These are phyloP conservation scores for Noturus placidus DNA, from an alignment of 2,113 vertebrate species.

Conservation along the genomic window DNA sequence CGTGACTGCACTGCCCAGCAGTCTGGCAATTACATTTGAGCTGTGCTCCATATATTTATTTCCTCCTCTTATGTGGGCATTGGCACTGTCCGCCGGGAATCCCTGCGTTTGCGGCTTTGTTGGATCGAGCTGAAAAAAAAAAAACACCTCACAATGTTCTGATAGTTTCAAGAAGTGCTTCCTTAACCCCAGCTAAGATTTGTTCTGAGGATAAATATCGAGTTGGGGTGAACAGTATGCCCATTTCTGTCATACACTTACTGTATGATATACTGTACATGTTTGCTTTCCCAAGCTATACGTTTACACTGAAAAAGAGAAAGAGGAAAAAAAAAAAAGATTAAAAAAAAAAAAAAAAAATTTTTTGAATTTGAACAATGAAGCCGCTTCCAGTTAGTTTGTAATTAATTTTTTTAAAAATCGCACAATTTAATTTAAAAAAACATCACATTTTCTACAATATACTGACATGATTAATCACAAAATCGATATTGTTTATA, in stretches of 20 bases:
- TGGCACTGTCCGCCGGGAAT: not conserved
- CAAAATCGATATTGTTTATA: not conserved
- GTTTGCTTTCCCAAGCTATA: not conserved
- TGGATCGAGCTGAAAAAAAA: not conserved
- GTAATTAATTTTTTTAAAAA: not conserved
- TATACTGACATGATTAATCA: not conserved
- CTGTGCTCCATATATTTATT: constrained; percentile 22
- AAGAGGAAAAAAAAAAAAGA: too few species aligned
- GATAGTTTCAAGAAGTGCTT: not conserved
- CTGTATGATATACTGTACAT: not conserved
- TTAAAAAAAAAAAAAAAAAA: too few species aligned
- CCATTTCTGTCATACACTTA: not conserved
- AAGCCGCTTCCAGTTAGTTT: not conserved
- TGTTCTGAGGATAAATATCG: not conserved
- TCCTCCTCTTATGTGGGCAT: not conserved
- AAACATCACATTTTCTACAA: too few species aligned
- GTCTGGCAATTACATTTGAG: constrained; percentile 34
- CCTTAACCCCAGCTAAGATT: not conserved
- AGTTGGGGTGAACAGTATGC: not conserved
- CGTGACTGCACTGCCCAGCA: constrained; percentile 20
- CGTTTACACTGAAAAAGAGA: too few species aligned
- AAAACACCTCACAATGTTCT: not conserved
- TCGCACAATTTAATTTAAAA: too few species aligned
- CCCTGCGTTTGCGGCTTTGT: not conserved
- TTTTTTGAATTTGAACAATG: too few species aligned